Base-by-base conservation (phyloP, 2,888 invertebrate species). In the Oxycera nigricornis region DNA sequence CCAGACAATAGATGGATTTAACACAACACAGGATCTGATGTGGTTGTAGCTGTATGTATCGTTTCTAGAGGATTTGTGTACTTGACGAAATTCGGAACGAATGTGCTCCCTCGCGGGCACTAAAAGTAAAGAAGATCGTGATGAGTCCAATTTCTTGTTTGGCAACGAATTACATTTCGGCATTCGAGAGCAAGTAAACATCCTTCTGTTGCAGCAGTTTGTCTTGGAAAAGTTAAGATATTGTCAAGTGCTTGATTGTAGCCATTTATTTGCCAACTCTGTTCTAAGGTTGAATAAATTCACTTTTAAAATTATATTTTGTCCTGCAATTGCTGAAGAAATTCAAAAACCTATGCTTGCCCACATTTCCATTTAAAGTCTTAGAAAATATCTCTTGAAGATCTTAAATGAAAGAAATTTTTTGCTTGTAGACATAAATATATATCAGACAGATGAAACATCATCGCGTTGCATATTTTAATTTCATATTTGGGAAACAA, bases 81-180 rank as follows among this genome's bases (percentile, higher is more conserved):
- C 14, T 14, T 55, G 9, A 9, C 6, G 6, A 65, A 65, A 65
- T 65, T 17, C 24, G 24, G 41, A 20, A 65, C 65, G 41, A 65
- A 41, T 26, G n/a, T 59, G 20, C 24, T 70, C 70, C 70, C 55
- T 24, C 14, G 35, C 1, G 70, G 14, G 31, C 70, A 31, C 52
- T 70, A 55, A 70, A 52, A 52, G 14, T 24, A 20, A 31, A 52
- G 31, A 55, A 52, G 30, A 70, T 55, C 70, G 35, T 70, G 70
- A 70, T 70, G 70, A 70, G 52, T 70, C 31, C 70, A 70, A 70
- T 70, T 70, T 70, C 70, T 30, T 52, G 52, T 70, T 52, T 70
- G 31, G 55, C 52, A 70, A 70, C 52, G 52, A 31, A 52, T 52
- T 31, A 52, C 31, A 55, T 30, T 46, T 52, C 31, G 31, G 31